phyloP scores from a whole-genome alignment of 2,797 vertebrate species.

The Poeciliopsis infans region DNA sequence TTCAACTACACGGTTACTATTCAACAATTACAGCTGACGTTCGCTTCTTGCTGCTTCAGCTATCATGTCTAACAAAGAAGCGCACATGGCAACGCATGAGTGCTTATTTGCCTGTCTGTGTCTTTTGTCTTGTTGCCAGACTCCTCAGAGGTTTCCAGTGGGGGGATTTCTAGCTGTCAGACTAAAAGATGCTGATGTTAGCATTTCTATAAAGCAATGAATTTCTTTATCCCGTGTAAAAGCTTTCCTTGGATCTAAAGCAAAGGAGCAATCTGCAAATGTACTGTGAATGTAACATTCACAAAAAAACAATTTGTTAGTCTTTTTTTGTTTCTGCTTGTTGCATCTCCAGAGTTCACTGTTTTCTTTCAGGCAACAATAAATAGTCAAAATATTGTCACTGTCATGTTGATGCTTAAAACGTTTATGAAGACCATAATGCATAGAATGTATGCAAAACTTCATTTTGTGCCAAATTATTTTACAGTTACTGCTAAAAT shows the following conservation, averaged over 20 bases:
- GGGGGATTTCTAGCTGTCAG: slow-evolving; percentile 60
- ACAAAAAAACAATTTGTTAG: slow-evolving; percentile 17
- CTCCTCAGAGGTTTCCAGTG: slow-evolving; percentile 43
- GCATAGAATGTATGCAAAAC: neutral
- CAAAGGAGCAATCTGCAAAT: slow-evolving; percentile 59
- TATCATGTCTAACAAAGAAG: slow-evolving; percentile 34
- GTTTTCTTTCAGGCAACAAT: neutral
- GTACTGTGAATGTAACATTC: slow-evolving; percentile 47
- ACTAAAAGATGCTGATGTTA: slow-evolving; percentile 68
- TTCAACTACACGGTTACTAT: neutral
- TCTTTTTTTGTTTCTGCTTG: neutral
- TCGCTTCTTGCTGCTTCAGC: slow-evolving; percentile 6
- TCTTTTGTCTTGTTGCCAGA: slow-evolving; percentile 53
- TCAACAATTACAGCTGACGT: slow-evolving; percentile 8
- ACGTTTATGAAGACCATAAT: neutral
- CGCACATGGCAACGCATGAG: slow-evolving; percentile 10
- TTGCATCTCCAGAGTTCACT: neutral
- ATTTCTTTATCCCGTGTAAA: slow-evolving; percentile 55
- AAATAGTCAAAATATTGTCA: neutral
- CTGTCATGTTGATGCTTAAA: neutral
- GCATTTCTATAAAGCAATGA: slow-evolving; percentile 60
- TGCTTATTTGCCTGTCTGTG: slow-evolving; percentile 20
- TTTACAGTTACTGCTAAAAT: neutral
- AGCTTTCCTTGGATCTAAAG: slow-evolving; percentile 43
- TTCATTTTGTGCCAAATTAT: neutral